Conservation (phyloP, 1,140 invertebrate species). For the Gryon sp. region DNA sequence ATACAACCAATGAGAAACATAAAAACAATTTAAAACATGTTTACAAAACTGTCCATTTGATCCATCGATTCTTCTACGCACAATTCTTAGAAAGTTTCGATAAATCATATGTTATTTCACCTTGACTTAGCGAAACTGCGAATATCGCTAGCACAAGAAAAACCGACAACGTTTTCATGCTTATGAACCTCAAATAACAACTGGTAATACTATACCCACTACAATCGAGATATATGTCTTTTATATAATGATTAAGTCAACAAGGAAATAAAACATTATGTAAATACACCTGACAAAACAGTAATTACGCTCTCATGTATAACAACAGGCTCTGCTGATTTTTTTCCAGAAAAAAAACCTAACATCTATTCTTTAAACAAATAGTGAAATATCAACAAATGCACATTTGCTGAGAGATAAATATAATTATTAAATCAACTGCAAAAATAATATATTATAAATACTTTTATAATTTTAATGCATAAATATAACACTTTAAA, state of each 20-base stretch:
- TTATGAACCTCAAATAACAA: neutral
- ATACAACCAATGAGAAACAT: too few species aligned
- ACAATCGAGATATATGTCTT: neutral
- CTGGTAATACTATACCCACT: neutral
- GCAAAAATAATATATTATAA: too few species aligned
- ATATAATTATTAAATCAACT: too few species aligned
- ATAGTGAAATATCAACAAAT: too few species aligned
- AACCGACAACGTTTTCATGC: neutral
- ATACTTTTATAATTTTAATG: too few species aligned
- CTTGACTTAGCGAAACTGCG: neutral
- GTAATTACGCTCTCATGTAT: neutral
- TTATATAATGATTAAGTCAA: neutral
- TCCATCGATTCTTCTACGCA: too few species aligned
- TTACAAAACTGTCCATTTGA: too few species aligned
- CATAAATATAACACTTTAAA: too few species aligned
- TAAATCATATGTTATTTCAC: neutral
- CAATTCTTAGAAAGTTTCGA: neutral
- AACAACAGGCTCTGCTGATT: neutral
- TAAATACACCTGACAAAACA: neutral
- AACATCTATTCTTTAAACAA: too few species aligned
- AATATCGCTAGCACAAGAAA: neutral
- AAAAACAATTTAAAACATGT: too few species aligned
- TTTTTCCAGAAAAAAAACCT: neutral
- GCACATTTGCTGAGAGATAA: too few species aligned
- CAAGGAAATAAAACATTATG: neutral